Evolutionary conservation across 1,140 invertebrate genomes (phyloP).

Genomic region (Andricus grossulariae): DNA sequence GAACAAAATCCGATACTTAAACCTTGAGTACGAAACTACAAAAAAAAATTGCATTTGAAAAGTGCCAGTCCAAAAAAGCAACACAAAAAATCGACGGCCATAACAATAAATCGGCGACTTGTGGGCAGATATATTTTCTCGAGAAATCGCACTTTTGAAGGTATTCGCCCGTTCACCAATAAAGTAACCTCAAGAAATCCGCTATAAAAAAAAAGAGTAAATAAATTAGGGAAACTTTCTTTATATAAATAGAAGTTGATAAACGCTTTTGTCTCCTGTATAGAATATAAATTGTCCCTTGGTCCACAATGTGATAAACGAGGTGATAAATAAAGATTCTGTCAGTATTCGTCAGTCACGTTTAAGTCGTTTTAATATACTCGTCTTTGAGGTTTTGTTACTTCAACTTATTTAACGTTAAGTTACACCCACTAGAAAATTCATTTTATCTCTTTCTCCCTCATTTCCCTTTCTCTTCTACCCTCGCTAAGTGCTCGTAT

Average conservation of each 20-base stretch:
- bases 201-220: background rate
- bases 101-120: background rate
- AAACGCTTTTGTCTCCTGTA: background rate
- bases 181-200: background rate
- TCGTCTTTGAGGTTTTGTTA: constrained; percentile 20
- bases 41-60: too few species aligned
- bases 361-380: constrained; percentile 30
- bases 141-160: background rate
- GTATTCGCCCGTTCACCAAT: background rate
- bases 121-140: background rate
- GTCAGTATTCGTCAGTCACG: constrained; percentile 10
- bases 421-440: constrained; percentile 12
- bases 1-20: too few species aligned
- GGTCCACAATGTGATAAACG: constrained; percentile 20
- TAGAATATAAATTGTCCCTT: background rate
- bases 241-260: constrained; percentile 29
- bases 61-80: background rate
- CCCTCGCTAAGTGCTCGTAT: constrained; percentile 38
- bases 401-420: constrained; percentile 6
- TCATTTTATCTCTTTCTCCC: constrained; percentile 12
- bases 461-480: background rate
- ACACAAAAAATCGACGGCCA: background rate
- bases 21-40: too few species aligned
- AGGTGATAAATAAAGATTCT: constrained; percentile 32
- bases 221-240: constrained; percentile 30